Conservation (phyloP, 1,140 invertebrate species). For the Coenobita brevimanus region DNA sequence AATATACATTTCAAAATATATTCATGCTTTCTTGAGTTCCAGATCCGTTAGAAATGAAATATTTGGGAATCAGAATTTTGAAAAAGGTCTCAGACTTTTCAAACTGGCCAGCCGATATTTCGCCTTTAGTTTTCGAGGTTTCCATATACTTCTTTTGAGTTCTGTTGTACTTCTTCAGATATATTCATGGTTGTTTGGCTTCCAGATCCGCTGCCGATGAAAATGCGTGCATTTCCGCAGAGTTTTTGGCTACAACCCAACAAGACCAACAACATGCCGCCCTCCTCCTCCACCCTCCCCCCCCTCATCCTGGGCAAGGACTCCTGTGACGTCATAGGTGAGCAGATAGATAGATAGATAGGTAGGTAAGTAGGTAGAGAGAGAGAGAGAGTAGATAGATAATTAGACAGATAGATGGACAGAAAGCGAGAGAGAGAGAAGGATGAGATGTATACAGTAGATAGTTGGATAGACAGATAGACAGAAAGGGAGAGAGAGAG, state of each 20-base stretch:
- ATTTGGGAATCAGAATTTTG: too few relatives aligned
- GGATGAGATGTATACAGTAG: background rate
- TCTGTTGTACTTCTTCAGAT: background rate
- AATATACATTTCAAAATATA: too few relatives aligned
- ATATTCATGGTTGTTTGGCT: conserved; percentile 69
- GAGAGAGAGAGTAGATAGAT: background rate
- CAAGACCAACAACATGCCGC: conserved; percentile 74
- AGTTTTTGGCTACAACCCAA: conserved; percentile 79
- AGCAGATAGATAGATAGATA: background rate
- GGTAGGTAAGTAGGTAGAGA: background rate
- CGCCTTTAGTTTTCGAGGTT: too few relatives aligned
- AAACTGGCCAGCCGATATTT: too few relatives aligned
- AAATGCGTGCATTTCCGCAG: conserved; percentile 76
- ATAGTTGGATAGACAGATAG: background rate
- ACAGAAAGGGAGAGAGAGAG: conserved; percentile 4
- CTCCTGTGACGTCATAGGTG: conserved; percentile 71
- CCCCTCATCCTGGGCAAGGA: conserved; percentile 73
- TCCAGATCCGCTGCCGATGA: conserved; percentile 77
- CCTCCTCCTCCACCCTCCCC: conserved; percentile 74
- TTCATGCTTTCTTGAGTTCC: too few relatives aligned
- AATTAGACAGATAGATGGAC: background rate
- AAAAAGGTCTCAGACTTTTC: too few relatives aligned
- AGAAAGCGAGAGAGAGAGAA: background rate
- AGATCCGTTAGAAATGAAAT: too few relatives aligned
- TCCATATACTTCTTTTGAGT: too few relatives aligned